Percentiles rank a stretch among this genome's conserved stretches.
Evolutionary conservation across 2,113 vertebrate species (phyloP).

Genomic region (Hyperopisus bebe): DNA sequence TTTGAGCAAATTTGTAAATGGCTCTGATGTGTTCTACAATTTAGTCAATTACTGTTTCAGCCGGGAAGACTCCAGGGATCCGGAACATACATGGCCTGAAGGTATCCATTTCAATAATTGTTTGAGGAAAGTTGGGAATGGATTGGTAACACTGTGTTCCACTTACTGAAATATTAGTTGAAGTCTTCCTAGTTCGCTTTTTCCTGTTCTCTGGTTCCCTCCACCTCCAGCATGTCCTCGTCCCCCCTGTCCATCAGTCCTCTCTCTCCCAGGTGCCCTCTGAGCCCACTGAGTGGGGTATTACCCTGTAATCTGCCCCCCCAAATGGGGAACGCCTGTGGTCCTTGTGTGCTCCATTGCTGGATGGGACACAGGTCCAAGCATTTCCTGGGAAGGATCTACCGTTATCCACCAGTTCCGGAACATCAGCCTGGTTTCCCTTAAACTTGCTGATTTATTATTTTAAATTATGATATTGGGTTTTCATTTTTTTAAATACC

Average conservation of each 20-base stretch:
- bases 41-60: slow-evolving; percentile 99
- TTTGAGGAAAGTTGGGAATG: slow-evolving; percentile 92
- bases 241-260: neutral
- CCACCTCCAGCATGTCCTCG: neutral
- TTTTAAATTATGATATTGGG: neutral
- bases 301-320: slow-evolving; percentile 31
- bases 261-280: neutral
- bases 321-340: slow-evolving; percentile 16
- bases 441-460: neutral
- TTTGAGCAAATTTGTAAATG: slow-evolving; percentile 82
- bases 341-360: neutral
- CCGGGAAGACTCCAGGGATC: slow-evolving; percentile 99
- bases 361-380: neutral
- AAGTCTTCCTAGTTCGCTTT: slow-evolving; percentile 48
- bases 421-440: neutral
- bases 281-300: slow-evolving; percentile 18
- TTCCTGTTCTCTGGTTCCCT: slow-evolving; percentile 25
- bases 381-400: neutral
- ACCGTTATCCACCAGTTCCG: neutral
- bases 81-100: slow-evolving; percentile 99
- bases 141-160: slow-evolving; percentile 97
- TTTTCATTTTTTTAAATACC: neutral
- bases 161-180: slow-evolving; percentile 99
- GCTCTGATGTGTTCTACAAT: slow-evolving; percentile 89
- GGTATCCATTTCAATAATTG: slow-evolving; percentile 99